Conservation (phyloP, 2,797 vertebrate genomes). For the Champsocephalus gunnari region DNA sequence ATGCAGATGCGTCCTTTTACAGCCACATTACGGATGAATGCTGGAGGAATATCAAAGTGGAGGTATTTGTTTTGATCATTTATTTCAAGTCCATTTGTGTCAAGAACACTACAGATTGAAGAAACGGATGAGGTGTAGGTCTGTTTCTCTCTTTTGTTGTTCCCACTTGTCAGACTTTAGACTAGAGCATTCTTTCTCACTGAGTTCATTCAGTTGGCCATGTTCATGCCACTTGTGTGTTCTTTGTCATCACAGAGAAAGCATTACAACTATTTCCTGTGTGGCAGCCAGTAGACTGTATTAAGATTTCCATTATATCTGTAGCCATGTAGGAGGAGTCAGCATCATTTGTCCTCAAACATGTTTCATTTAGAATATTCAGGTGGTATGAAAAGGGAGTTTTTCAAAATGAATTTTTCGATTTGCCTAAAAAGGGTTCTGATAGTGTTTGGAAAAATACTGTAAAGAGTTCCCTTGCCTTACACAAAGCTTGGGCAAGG, state of each 20-base stretch:
- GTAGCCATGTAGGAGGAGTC: not conserved
- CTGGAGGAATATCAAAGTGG: constrained; percentile 31
- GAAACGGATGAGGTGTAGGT: constrained; percentile 31
- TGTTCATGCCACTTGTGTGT: constrained; percentile 46
- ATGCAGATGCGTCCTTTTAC: constrained; percentile 49
- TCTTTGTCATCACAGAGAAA: constrained; percentile 54
- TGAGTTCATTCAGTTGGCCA: constrained; percentile 58
- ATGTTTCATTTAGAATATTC: not conserved
- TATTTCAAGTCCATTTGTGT: constrained; percentile 37
- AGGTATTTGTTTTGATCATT: constrained; percentile 51
- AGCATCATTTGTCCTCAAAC: not conserved
- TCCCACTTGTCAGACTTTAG: constrained; percentile 49
- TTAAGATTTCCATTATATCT: not conserved
- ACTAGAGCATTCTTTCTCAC: constrained; percentile 52
- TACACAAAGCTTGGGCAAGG: not conserved
- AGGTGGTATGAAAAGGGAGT: not conserved
- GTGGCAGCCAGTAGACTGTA: constrained; percentile 9
- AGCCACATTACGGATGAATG: constrained; percentile 43
- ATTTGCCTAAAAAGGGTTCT: not conserved
- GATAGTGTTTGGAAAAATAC: not conserved
- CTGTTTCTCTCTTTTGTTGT: constrained; percentile 43
- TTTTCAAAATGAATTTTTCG: not conserved
- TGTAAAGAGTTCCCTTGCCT: not conserved
- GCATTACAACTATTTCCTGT: constrained; percentile 42
- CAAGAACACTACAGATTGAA: constrained; percentile 36